Evolutionary conservation across 2,888 invertebrate species (phyloP), one percentile per base, ranked within the genome.

Genomic region (Drosophila niveifrons): DNA sequence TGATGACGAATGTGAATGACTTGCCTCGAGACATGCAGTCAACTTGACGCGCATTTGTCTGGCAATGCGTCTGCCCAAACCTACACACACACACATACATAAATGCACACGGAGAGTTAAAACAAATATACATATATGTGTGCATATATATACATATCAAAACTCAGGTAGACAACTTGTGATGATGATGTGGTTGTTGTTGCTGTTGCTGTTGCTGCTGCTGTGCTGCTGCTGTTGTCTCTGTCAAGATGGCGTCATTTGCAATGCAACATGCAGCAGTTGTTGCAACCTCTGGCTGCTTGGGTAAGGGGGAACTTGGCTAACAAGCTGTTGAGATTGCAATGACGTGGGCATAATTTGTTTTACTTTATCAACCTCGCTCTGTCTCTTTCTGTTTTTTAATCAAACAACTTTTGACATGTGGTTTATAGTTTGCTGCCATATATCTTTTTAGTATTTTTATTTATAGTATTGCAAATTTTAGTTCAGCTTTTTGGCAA

Each of bases 1-100:
- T 67, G 74, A 85, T 89, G 89, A 85, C 89, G 86, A 82, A 89
- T 88, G 84, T 89, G 89, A 86, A 88, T 87, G 88, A 86, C 88
- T 89, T 86, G 86, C 83, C 88, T 78, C 89, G 87, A 85, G 88
- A 82, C 80, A 78, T 83, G 83, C 81, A 86, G 87, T 86, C 87
- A 84, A 85, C 85, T 87, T 86, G 84, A 85, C 84, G 85, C 88
- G 88, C 86, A 86, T 85, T 88, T 88, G 86, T 88, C 86, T 86
- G 86, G 86, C 85, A 85, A 76, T 86, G 86, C 86, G 86, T 86
- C 86, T 88, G 85, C 75, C 76, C 75, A 65, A 72, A 47, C 76
- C 75, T 56, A 75, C 76, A 71, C 62, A 69, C 53, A 71, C 55
- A 63, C 52, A 65, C 47, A 72, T n/a, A n/a, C n/a, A n/a, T n/a